phyloP scores from a whole-genome alignment of 2,888 invertebrate species.

The Selenia dentaria region DNA sequence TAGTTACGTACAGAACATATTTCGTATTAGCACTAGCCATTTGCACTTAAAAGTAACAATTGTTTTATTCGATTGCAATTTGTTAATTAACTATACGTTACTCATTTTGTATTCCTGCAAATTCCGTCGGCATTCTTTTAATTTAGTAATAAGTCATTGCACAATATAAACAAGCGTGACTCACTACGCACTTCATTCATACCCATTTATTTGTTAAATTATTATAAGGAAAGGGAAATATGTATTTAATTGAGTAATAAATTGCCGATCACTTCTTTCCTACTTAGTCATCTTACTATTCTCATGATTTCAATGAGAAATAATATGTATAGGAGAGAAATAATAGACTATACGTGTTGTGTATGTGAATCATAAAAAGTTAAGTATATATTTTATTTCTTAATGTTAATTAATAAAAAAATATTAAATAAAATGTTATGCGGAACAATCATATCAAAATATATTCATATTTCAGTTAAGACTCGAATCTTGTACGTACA shows the following conservation, averaged over 20 bases:
- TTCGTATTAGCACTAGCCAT: constrained; percentile 13
- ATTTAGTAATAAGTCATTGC: constrained; percentile 18
- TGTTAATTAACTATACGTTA: constrained; percentile 22
- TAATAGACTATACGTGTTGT: too few relatives aligned
- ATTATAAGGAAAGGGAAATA: constrained; percentile 18
- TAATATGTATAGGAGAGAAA: too few relatives aligned
- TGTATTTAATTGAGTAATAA: constrained; percentile 8
- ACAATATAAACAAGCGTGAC: constrained; percentile 28
- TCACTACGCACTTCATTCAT: constrained; percentile 31
- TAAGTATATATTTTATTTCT: too few relatives aligned
- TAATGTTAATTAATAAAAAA: too few relatives aligned
- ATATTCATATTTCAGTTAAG: too few relatives aligned
- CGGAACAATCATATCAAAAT: too few relatives aligned
- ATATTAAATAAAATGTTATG: too few relatives aligned
- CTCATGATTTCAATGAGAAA: constrained; percentile 22
- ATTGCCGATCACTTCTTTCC: constrained; percentile 25
- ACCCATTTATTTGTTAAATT: constrained; percentile 22
- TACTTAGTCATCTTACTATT: constrained; percentile 36
- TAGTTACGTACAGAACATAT: constrained; percentile 8
- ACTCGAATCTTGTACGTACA: too few relatives aligned
- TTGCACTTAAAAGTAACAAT: constrained; percentile 17
- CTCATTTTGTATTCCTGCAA: constrained; percentile 30
- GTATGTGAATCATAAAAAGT: too few relatives aligned
- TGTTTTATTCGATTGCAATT: constrained; percentile 12
- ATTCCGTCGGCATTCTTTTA: constrained; percentile 27